Evolutionary conservation across 2,888 invertebrate species (phyloP).

Genomic region (Piscicola geometra): DNA sequence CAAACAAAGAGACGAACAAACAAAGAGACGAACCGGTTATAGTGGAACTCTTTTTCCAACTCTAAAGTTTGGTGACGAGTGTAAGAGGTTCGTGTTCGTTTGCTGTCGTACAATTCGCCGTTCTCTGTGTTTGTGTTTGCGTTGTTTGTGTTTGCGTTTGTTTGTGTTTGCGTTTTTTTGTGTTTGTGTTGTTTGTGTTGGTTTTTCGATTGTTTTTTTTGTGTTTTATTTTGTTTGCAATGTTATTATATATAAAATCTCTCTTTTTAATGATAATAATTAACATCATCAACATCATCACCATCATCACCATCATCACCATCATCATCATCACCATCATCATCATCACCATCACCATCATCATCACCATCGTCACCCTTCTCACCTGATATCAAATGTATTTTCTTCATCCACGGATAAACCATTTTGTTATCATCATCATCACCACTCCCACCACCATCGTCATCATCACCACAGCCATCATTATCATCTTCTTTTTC

Average conservation of each 20-base stretch:
- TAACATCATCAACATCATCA: no score
- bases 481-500: background rate
- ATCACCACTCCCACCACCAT: background rate
- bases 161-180: no score
- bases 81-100: slow-evolving; percentile 93
- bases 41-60: slow-evolving; percentile 96
- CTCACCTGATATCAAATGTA: slow-evolving; percentile 24
- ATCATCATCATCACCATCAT: slow-evolving; percentile 14
- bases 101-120: slow-evolving; percentile 66
- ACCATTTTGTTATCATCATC: slow-evolving; percentile 15
- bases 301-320: background rate
- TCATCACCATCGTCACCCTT: slow-evolving; percentile 23
- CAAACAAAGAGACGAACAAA: background rate
- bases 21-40: slow-evolving; percentile 66
- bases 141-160: no score
- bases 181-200: no score
- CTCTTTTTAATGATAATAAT: no score
- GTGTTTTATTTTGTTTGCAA: no score
- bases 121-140: slow-evolving; percentile 25
- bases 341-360: background rate
- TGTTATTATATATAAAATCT: no score
- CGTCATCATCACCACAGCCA: background rate
- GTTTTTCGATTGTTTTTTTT: no score
- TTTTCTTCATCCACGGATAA: slow-evolving; percentile 25
- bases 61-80: slow-evolving; percentile 95